Conservation (phyloP, 2,113 vertebrate species). For the Fukomys damarensis region DNA sequence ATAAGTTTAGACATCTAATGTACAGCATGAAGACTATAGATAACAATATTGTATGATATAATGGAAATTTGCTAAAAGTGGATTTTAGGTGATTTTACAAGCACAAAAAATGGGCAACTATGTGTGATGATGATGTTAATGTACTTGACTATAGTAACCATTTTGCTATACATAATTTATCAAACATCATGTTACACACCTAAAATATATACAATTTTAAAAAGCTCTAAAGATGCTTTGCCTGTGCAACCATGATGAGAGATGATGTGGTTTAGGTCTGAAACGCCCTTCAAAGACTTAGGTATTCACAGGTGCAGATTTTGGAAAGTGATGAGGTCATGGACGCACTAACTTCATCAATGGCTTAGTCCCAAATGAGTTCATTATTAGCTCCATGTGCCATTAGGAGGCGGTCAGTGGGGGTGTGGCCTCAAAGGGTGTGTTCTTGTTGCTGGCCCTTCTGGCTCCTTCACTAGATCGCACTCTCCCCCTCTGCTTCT, state of each 20-base stretch:
- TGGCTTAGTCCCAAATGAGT: background rate
- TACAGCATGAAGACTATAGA: background rate
- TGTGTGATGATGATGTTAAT: background rate
- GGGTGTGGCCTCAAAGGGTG: background rate
- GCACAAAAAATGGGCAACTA: background rate
- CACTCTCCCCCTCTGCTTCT: background rate
- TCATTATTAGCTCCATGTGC: background rate
- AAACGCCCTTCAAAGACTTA: background rate
- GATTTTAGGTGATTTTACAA: background rate
- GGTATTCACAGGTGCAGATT: background rate
- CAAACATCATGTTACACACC: background rate
- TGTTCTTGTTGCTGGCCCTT: background rate
- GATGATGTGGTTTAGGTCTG: background rate
- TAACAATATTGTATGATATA: too few relatives aligned
- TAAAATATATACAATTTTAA: too few relatives aligned
- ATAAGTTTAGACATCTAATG: background rate
- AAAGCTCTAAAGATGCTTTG: background rate
- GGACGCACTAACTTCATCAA: too few relatives aligned
- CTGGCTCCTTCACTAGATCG: background rate
- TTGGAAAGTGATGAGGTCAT: too few relatives aligned
- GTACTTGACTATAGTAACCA: background rate
- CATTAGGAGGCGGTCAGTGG: background rate
- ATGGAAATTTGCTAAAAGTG: background rate
- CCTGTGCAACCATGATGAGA: background rate
- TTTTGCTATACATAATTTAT: background rate